Evolutionary conservation across 2,888 invertebrate genomes (phyloP).

Genomic region (Amaurobius ferox): DNA sequence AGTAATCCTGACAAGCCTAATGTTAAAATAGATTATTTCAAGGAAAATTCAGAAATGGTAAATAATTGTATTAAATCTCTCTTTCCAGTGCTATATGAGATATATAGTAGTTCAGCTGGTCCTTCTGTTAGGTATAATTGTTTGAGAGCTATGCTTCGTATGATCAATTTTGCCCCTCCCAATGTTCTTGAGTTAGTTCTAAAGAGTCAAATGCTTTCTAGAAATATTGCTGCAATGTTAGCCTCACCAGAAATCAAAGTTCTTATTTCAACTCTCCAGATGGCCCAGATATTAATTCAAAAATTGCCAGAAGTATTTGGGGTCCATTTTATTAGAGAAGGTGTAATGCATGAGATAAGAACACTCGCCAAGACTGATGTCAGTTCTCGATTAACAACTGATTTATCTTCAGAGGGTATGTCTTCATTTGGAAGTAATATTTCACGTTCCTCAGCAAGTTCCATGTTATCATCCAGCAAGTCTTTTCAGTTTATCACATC

Average conservation of each 20-base stretch:
- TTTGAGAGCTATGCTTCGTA: constrained; percentile 93
- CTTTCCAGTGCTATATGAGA: constrained; percentile 96
- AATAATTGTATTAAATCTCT: constrained; percentile 86
- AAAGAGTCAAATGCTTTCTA: constrained; percentile 87
- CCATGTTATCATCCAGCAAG: constrained; percentile 8
- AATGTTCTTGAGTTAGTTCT: constrained; percentile 86
- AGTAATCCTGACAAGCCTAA: neutral
- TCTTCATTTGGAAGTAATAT: constrained; percentile 29
- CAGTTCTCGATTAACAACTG: constrained; percentile 22
- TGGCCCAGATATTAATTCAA: constrained; percentile 97
- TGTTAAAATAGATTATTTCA: constrained; percentile 83
- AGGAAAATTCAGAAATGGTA: constrained; percentile 84
- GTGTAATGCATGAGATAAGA: constrained; percentile 92
- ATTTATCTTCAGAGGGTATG: constrained; percentile 31
- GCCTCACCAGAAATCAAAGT: constrained; percentile 97
- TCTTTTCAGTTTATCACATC: constrained; percentile 21
- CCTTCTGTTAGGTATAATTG: constrained; percentile 98
- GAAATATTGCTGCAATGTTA: constrained; percentile 98
- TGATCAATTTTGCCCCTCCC: constrained; percentile 95
- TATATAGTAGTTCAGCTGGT: constrained; percentile 98
- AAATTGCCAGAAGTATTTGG: constrained; percentile 96
- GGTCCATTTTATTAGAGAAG: constrained; percentile 96
- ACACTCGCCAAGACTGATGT: constrained; percentile 80
- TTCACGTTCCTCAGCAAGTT: constrained; percentile 30
- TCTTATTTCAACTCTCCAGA: constrained; percentile 96